Conservation (phyloP, 2,113 vertebrate genomes). For the Tretioscincus oriximinensis region DNA sequence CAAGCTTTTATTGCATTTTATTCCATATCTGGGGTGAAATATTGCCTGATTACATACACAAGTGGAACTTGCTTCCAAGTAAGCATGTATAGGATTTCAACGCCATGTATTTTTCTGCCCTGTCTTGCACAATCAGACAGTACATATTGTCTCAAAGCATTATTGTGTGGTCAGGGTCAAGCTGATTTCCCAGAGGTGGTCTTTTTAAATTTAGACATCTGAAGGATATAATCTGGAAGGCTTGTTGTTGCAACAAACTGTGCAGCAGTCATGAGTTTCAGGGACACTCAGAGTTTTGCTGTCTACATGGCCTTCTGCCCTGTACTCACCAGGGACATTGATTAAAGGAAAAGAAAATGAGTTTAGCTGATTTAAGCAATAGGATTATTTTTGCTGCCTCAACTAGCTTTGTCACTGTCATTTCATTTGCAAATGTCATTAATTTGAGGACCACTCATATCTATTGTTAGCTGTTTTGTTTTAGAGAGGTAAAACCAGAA, state of each 20-base stretch:
- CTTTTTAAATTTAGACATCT: conserved; percentile 36
- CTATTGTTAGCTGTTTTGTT: too few relatives aligned
- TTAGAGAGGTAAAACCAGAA: too few relatives aligned
- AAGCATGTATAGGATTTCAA: not conserved
- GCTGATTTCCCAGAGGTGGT: not conserved
- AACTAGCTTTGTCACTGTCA: too few relatives aligned
- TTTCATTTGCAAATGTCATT: too few relatives aligned
- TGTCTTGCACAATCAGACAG: not conserved
- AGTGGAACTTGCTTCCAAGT: not conserved
- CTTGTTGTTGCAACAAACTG: conserved; percentile 31
- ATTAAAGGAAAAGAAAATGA: conserved; percentile 33
- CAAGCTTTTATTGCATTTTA: too few relatives aligned
- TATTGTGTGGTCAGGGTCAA: conserved; percentile 38
- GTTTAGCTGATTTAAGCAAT: not conserved
- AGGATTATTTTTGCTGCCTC: conserved; percentile 24
- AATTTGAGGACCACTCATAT: too few relatives aligned
- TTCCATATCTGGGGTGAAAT: too few relatives aligned
- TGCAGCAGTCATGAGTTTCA: conserved; percentile 51
- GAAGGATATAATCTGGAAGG: conserved; percentile 37
- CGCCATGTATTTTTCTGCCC: not conserved
- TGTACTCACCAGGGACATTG: not conserved
- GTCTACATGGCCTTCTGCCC: conserved; percentile 32
- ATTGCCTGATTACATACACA: too few relatives aligned
- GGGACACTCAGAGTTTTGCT: conserved; percentile 29
- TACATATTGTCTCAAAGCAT: rapidly evolving